Conservation (phyloP, 1,140 invertebrate species). For the Ladona fulva region DNA sequence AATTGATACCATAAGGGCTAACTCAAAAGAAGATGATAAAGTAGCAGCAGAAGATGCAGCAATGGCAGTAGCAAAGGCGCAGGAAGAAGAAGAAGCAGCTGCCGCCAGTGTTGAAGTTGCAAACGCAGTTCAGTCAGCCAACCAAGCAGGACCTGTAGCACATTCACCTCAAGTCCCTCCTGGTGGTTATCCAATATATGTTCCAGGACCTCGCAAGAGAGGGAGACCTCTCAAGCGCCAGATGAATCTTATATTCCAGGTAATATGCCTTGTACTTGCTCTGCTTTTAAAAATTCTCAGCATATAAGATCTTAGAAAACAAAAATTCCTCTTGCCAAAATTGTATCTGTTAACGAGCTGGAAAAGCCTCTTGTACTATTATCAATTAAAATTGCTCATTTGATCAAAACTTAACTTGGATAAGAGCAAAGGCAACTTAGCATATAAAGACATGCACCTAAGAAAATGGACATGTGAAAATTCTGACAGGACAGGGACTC, state of each 20-base stretch:
- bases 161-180: background rate
- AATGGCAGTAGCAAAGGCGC: background rate
- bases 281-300: no score
- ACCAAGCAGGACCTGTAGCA: background rate
- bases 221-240: slow-evolving; percentile 20
- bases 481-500: no score
- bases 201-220: slow-evolving; percentile 16
- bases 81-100: background rate
- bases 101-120: background rate
- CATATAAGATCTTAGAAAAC: no score
- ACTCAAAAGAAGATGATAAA: background rate
- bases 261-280: background rate
- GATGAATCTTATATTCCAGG: slow-evolving; percentile 21
- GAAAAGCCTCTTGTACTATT: no score
- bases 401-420: no score
- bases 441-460: no score
- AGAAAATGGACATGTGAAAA: no score
- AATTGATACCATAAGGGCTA: background rate
- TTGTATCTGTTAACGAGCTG: no score
- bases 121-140: background rate
- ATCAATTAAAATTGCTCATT: no score
- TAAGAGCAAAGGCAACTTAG: no score
- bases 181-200: slow-evolving; percentile 13
- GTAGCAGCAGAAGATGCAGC: background rate
- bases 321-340: no score